A percentile compares a stretch with the other conserved stretches of the same genome.
phyloP scores from a whole-genome alignment of 2,113 vertebrate genomes.

The Phalacrocorax carbo region DNA sequence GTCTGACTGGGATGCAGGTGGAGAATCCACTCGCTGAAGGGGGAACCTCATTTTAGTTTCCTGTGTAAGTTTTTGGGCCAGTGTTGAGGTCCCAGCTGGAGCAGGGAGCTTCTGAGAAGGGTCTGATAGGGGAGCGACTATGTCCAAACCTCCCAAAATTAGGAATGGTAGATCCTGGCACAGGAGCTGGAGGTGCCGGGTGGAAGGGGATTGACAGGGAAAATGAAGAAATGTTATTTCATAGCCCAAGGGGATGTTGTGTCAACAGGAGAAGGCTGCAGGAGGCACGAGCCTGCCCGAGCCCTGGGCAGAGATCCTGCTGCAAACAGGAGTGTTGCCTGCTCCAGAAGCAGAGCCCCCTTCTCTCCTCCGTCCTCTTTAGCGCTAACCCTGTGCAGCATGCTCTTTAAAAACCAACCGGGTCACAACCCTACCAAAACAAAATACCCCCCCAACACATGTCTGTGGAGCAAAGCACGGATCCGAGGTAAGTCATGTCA shows the following conservation, averaged over 20 bases:
- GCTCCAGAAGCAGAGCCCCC: background rate
- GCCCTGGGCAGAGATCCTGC: background rate
- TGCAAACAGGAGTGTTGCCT: background rate
- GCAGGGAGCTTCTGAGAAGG: background rate
- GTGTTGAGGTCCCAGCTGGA: background rate
- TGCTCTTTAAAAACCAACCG: background rate
- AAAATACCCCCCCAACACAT: background rate
- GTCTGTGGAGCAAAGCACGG: background rate
- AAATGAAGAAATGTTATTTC: background rate
- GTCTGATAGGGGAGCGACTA: background rate
- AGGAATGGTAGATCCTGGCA: background rate
- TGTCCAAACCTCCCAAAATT: background rate
- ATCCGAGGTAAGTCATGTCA: accelerated
- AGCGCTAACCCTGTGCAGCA: background rate
- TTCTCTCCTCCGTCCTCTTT: background rate
- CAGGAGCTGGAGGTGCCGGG: background rate
- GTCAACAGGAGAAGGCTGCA: background rate
- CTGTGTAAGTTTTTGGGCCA: background rate
- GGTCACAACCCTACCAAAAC: background rate
- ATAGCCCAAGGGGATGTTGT: background rate
- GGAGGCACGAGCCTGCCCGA: background rate
- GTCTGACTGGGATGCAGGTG: background rate
- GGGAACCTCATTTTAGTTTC: background rate
- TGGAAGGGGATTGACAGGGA: background rate
- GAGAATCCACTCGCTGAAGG: background rate